A percentile compares a stretch with the other conserved stretches of the same genome.
These are phyloP conservation scores for Drosophila equinoxialis DNA, from an alignment of 1,140 invertebrate genomes.

Conservation along the genomic window DNA sequence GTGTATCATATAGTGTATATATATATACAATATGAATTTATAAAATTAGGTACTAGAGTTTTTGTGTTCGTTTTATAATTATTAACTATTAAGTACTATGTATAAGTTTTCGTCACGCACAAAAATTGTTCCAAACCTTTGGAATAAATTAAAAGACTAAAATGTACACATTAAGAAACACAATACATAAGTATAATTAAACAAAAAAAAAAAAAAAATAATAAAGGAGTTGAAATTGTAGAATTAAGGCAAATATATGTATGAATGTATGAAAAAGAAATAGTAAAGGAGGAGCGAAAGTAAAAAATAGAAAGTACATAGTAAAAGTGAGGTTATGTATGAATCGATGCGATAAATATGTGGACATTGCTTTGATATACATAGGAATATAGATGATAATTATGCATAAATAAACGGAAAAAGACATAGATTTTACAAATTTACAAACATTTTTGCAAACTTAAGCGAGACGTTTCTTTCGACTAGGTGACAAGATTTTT, in stretches of 20 bases:
- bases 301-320: neutral
- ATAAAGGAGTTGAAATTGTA: neutral
- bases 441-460: slow-evolving; percentile 2
- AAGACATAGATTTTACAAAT: neutral
- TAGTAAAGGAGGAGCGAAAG: slow-evolving; percentile 6
- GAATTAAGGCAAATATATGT: slow-evolving; percentile 10
- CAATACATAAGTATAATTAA: slow-evolving; percentile 37
- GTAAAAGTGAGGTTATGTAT: slow-evolving; percentile 27
- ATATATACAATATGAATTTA: slow-evolving; percentile 71
- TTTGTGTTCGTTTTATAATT: slow-evolving; percentile 66
- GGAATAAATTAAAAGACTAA: slow-evolving; percentile 77
- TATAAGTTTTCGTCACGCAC: slow-evolving; percentile 61
- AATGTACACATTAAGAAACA: slow-evolving; percentile 76
- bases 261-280: slow-evolving; percentile 5
- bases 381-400: slow-evolving; percentile 46
- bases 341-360: slow-evolving; percentile 57
- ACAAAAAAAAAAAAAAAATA: slow-evolving; percentile 17
- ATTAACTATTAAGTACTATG: slow-evolving; percentile 67
- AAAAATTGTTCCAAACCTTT: slow-evolving; percentile 69
- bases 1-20: slow-evolving; percentile 47
- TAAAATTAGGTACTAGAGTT: slow-evolving; percentile 75
- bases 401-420: slow-evolving; percentile 63
- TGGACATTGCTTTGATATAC: slow-evolving; percentile 39
- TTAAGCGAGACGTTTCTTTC: slow-evolving; percentile 84
- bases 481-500: slow-evolving; percentile 89